These are phyloP conservation scores for Cyanoderma ruficeps DNA, from an alignment of 2,113 vertebrate species.

Conservation along the genomic window DNA sequence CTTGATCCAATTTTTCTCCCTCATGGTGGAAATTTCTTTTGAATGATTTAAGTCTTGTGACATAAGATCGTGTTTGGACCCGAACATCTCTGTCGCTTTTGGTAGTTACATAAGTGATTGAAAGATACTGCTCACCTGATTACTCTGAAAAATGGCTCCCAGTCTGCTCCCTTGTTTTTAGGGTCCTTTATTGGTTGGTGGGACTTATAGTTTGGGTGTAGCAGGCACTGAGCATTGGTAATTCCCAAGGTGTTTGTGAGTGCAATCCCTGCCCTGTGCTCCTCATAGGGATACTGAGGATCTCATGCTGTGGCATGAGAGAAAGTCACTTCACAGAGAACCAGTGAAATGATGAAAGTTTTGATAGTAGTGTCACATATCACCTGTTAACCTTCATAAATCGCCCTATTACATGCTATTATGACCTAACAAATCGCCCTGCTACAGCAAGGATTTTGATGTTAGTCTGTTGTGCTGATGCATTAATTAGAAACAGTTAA, in stretches of 20 bases:
- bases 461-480: not conserved
- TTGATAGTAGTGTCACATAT: not conserved
- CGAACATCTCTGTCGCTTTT: not conserved
- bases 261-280: not conserved
- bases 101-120: not conserved
- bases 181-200: not conserved
- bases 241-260: not conserved
- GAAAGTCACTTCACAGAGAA: not conserved
- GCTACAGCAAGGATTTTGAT: not conserved
- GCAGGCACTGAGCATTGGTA: not conserved
- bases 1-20: not conserved
- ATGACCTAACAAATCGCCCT: not conserved
- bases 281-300: not conserved
- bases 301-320: fast-evolving
- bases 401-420: not conserved
- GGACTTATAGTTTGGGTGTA: not conserved
- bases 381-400: not conserved
- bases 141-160: not conserved
- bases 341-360: not conserved
- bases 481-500: not conserved
- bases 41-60: not conserved
- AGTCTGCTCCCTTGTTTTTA: not conserved
- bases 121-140: not conserved
- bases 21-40: not conserved
- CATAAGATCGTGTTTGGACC: not conserved